Evolutionary conservation across 2,113 vertebrate species (phyloP).

Genomic region (Pterocles burchelli): DNA sequence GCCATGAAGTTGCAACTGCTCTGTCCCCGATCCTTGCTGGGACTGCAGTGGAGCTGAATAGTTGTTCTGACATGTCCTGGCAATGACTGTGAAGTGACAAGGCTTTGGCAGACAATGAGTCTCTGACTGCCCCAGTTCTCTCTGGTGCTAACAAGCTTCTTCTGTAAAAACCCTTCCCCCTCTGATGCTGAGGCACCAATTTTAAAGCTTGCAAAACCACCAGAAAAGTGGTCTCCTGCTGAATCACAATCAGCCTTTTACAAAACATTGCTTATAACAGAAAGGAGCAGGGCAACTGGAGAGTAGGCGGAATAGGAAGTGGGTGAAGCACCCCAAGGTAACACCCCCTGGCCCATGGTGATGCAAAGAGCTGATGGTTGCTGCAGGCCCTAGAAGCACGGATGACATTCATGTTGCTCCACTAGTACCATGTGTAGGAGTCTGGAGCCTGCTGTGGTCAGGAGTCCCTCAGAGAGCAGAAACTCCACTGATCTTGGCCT

Average conservation of each 20-base stretch:
- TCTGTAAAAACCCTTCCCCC: background rate
- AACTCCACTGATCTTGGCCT: background rate
- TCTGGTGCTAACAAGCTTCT: no score
- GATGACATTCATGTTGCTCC: background rate
- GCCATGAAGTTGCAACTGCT: background rate
- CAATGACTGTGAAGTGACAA: slow-evolving; percentile 11
- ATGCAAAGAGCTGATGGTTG: background rate
- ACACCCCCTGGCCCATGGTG: background rate
- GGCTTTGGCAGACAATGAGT: slow-evolving; percentile 34
- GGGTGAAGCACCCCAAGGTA: background rate
- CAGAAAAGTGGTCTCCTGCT: background rate
- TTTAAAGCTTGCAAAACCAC: background rate
- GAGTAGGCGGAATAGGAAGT: background rate
- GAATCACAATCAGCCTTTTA: background rate
- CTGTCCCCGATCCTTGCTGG: background rate
- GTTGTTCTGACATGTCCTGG: background rate
- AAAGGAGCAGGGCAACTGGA: background rate
- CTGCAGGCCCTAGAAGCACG: background rate
- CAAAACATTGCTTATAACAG: background rate
- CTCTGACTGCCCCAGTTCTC: slow-evolving; percentile 27
- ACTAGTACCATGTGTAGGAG: background rate
- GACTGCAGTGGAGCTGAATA: background rate
- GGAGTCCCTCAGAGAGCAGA: background rate
- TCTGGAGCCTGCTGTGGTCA: background rate
- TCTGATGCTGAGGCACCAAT: background rate